Base-by-base conservation (phyloP, 2,888 invertebrate species). In the Andrena bucephala region DNA sequence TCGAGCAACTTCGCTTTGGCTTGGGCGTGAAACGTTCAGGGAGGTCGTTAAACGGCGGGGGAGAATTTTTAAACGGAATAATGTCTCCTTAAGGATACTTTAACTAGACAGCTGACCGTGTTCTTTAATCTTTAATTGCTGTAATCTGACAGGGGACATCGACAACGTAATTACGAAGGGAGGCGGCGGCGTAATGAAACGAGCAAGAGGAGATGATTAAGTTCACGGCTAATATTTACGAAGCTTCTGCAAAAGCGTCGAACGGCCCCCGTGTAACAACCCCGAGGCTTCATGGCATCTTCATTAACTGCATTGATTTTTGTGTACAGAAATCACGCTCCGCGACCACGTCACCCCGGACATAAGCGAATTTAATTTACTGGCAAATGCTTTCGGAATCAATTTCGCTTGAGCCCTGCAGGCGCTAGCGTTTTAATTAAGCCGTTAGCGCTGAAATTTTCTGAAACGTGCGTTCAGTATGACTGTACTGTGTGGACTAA, bases 111-210 rank as follows among this genome's bases (percentile, higher is more conserved):
- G 27, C 70, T 82, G 81, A 72, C 72, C 60, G 68, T 60, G 24
- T 67, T 80, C 73, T 78, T 85, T 70, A 73, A 68, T 69, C 72
- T 63, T 50, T 74, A 59, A 77, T 69, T 77, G 59, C 52, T 24
- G 50, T 62, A 59, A 73, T 74, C 42, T n/a, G 48, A 50, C 63
- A 48, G 50, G 20, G 59, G 36, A 29, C 52, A 29, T 67, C 16
- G 60, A 36, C 74, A 59, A 60, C 77, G 42, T 84, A 77, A 77
- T 84, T 84, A 81, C 60, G 54, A 66, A 65, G 77, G 68, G 67
- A 60, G 50, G 10, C 1, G 8, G 66, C 52, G 33, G 66, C 77
- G 68, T 84, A 77, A 84, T 69, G 77, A 81, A 71, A 81, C 54
- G 60, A 27, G 75, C 50, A 42, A 42, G 27, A 31, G 52, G 27